phyloP scores from a whole-genome alignment of 2,113 vertebrate species.

The Nanorana parkeri region DNA sequence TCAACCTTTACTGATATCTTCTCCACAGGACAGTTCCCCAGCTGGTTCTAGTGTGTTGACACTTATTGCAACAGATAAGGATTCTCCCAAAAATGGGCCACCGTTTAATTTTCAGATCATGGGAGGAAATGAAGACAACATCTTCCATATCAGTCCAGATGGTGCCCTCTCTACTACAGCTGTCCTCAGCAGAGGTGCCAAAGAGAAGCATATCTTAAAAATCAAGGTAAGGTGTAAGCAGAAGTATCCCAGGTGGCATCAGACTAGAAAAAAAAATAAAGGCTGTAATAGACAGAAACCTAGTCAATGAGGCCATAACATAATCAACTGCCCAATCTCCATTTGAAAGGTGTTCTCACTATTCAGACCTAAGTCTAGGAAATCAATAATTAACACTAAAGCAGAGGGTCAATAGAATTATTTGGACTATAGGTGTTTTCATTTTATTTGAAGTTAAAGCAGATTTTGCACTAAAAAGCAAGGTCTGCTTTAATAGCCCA shows the following conservation, averaged over 20 bases:
- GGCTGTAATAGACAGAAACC: no score
- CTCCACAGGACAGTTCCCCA: constrained; percentile 83
- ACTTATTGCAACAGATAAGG: constrained; percentile 87
- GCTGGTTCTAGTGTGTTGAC: constrained; percentile 85
- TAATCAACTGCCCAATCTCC: no score
- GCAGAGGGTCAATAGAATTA: no score
- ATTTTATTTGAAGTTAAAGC: no score
- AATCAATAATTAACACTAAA: no score
- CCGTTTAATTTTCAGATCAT: constrained; percentile 89
- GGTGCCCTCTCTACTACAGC: constrained; percentile 85
- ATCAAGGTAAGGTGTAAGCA: constrained; percentile 78
- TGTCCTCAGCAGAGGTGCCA: constrained; percentile 75
- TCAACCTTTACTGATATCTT: not conserved
- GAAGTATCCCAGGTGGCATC: not conserved
- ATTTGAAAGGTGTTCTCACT: no score
- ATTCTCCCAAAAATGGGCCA: constrained; percentile 87
- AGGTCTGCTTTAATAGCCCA: no score
- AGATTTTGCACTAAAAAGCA: no score
- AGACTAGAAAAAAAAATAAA: not conserved
- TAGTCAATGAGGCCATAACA: no score
- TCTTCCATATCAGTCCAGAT: constrained; percentile 86
- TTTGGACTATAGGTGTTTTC: no score
- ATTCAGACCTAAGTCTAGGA: no score
- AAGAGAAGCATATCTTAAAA: constrained; percentile 84
- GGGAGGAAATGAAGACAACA: constrained; percentile 83